Base-by-base conservation (phyloP, 2,113 vertebrate genomes). In the Arenaria interpres region DNA sequence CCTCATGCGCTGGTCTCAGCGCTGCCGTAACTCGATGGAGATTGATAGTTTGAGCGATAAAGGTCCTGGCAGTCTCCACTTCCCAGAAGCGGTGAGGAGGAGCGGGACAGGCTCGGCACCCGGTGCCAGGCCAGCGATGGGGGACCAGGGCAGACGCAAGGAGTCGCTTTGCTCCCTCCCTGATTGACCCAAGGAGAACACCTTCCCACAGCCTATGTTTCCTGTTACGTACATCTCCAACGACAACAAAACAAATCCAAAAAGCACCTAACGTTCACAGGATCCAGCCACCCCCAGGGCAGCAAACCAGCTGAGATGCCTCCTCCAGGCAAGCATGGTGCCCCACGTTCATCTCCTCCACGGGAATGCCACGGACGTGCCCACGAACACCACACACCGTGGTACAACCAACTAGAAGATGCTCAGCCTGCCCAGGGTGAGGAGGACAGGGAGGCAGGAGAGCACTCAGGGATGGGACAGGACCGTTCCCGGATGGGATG, bases 331-430 rank as follows among this genome's bases (percentile, higher is more conserved):
- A 71, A 0, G 0, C 27, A 4, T 0, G 8, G 0, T n/a, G 46
- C 45, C 71, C 74, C 28, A 12, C 2, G 54, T 7, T 32, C 57
- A 35, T 37, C 16, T 9, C 37, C 41, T 18, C 19, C 32, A 7
- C 2, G 1, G 28, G 7, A 50, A 14, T 18, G 56, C 50, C 37
- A 46, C 2, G 0, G 69, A 27, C 0, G 0, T 32, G 53, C 21
- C 53, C 63, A 9, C 0, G 13, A 14, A 4, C 48, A 46, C 25
- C 59, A 30, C 27, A 6, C 3, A 1, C 15, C 1, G 0, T 0
- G 32, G 46, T 8, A 20, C n/a, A 35, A 15, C 6, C 19, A 8
- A 15, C 0, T 2, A 37, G 30, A 21, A 14, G 62, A 46, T 14
- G 64, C 11, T 75, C 57, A 45, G 27, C 7, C 13, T 35, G 13